A percentile compares a stretch with the other conserved stretches of the same genome.
These are phyloP conservation scores for Galbula dea DNA, from an alignment of 2,113 vertebrate species.

Conservation along the genomic window DNA sequence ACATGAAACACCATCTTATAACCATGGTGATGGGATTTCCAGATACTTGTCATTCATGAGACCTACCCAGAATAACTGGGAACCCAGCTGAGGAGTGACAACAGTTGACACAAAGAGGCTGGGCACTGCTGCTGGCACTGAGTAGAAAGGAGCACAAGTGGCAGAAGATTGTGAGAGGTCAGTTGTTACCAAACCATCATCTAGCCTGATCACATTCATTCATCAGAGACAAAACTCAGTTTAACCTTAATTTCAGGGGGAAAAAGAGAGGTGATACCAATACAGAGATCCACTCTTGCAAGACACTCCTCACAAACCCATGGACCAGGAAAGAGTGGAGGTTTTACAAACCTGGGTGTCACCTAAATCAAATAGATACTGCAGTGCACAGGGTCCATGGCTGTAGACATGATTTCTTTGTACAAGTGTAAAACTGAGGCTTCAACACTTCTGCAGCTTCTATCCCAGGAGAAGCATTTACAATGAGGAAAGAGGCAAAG, in stretches of 20 bases:
- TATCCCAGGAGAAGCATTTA: neutral
- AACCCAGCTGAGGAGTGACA: neutral
- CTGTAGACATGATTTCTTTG: neutral
- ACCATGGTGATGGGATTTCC: neutral
- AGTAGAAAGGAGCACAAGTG: neutral
- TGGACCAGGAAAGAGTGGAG: neutral
- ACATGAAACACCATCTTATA: neutral
- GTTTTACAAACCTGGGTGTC: neutral
- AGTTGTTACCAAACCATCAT: neutral
- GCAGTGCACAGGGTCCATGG: neutral
- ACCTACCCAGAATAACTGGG: neutral
- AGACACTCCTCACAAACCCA: neutral
- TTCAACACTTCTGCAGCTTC: neutral
- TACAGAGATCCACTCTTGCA: neutral
- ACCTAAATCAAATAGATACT: neutral
- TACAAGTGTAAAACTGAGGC: neutral
- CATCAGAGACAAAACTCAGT: neutral
- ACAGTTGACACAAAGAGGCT: neutral
- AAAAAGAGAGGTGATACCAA: neutral
- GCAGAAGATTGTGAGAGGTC: neutral
- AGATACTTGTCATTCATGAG: neutral
- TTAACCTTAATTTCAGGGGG: neutral
- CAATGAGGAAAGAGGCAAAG: neutral
- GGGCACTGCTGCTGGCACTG: neutral
- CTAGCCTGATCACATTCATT: neutral